Base-by-base conservation (phyloP, 2,888 invertebrate species). In the Mayetiola destructor region DNA sequence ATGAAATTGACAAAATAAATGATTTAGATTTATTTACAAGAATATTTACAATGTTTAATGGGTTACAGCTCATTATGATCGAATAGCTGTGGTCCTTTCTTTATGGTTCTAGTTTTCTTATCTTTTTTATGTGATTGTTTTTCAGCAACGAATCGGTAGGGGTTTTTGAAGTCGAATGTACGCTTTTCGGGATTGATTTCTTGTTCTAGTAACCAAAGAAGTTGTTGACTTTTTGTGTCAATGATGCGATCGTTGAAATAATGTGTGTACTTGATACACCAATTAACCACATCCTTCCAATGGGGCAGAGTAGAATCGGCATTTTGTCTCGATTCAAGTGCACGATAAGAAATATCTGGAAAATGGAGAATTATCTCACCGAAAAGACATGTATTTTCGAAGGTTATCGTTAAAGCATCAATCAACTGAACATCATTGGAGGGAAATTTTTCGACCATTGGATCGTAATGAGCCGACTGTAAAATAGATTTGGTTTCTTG, bases 371-470 rank as follows among this genome's bases (percentile, higher is more conserved):
- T 18, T 8, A 61, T 48, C 35, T 61, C 61, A 55, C 59, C 59
- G 48, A 61, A 56, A 1, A 61, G 53, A 21, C 59, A 59, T 18
- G 59, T 58, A 58, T 61, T 61, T 37, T 61, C 61, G 1, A 59
- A 16, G 1, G 59, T 55, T 12, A 59, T 10, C 1, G 59, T 56
- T 32, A 57, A 23, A 3, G 58, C 30, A 54, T 59, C 59, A 23
- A 58, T 10, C 14, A 42, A 18, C 27, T 30, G 53, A 32, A 20
- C 30, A 53, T 53, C 32, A 10, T 53, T 3, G 5, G 53, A 10
- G 16, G 53, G 53, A 32, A 53, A 53, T 53, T 53, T 53, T 12
- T 53, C 53, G 9, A 20, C 20, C 20, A 32, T 3, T 32, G 53
- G 53, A 53, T 53, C 53, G 29, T 32, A 53, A 29, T 16, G 16